Conservation (phyloP, 1,140 invertebrate species). For the Spodoptera litura region DNA sequence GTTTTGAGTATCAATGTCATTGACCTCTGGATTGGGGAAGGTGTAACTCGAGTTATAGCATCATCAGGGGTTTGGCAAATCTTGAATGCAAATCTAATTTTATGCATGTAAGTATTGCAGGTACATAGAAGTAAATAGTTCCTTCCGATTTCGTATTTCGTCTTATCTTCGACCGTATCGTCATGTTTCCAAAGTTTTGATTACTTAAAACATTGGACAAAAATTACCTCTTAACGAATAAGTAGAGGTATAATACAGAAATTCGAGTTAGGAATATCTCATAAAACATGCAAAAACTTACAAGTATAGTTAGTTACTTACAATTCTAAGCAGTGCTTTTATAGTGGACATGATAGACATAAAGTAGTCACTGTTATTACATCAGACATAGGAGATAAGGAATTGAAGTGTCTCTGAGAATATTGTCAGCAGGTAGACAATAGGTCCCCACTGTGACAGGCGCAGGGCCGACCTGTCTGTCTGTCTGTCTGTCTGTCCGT, state of each 20-base stretch:
- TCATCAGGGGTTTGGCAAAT: background rate
- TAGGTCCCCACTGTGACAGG: conserved; percentile 43
- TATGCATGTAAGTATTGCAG: background rate
- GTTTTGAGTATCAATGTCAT: conserved; percentile 50
- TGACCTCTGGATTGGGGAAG: conserved; percentile 47
- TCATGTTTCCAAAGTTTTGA: too few species aligned
- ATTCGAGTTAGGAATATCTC: background rate
- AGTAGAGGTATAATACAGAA: background rate
- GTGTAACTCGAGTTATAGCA: conserved; percentile 22
- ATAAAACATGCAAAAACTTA: too few species aligned
- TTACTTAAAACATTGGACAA: background rate
- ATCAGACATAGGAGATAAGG: conserved; percentile 31
- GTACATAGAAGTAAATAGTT: too few species aligned
- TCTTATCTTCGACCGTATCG: background rate
- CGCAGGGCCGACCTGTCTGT: conserved; percentile 50
- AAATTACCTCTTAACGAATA: too few species aligned
- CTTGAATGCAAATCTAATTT: background rate
- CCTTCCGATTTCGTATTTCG: too few species aligned
- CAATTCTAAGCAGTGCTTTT: background rate
- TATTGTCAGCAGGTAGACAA: conserved; percentile 39
- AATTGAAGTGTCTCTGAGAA: conserved; percentile 28
- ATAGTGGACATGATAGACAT: background rate
- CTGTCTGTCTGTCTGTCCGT: conserved; percentile 49
- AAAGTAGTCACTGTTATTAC: conserved; percentile 24
- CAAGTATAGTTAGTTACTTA: too few species aligned